Conservation (phyloP, 2,888 invertebrate species). For the Dryocosmus kuriphilus region DNA sequence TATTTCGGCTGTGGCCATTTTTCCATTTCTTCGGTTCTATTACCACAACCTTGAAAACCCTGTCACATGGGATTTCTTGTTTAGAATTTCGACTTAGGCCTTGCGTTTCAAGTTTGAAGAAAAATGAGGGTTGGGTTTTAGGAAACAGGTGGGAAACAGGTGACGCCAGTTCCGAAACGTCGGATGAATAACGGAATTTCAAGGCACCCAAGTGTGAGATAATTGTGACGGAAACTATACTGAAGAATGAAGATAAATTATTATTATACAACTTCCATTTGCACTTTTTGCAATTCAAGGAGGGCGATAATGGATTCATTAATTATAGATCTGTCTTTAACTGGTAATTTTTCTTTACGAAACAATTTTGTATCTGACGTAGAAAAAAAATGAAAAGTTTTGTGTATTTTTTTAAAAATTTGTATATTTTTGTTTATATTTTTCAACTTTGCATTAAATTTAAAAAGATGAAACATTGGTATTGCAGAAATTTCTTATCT, state of each 20-base stretch:
- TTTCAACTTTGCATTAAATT: neutral
- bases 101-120: slow-evolving; percentile 11
- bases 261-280: slow-evolving; percentile 21
- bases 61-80: neutral
- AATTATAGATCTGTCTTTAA: neutral
- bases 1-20: neutral
- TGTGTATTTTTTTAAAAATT: neutral
- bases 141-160: slow-evolving; percentile 52
- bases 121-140: neutral
- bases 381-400: neutral
- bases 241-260: neutral
- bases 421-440: neutral
- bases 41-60: neutral
- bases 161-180: slow-evolving; percentile 46
- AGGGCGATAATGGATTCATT: slow-evolving; percentile 14
- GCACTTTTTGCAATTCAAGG: slow-evolving; percentile 1
- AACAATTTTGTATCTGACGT: neutral
- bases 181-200: slow-evolving; percentile 47
- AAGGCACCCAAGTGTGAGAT: slow-evolving; percentile 39
- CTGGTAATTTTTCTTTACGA: neutral
- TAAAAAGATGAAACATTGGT: neutral
- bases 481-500: neutral
- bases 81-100: neutral
- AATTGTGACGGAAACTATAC: slow-evolving; percentile 16
- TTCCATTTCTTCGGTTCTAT: neutral